Conservation (phyloP, 2,888 invertebrate species). For the Neocrepidodera transversa region DNA sequence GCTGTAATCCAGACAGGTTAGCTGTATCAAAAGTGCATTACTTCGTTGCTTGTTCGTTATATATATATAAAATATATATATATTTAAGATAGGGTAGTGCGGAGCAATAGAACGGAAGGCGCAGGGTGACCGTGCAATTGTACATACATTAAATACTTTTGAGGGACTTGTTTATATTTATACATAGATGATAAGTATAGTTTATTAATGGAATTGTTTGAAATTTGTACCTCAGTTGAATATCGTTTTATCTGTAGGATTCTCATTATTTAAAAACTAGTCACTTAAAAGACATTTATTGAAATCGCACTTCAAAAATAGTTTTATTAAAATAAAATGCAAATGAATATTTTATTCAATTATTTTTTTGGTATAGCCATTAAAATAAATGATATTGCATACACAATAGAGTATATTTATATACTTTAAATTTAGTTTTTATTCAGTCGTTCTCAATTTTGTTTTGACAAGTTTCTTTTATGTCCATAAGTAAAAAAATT, state of each 20-base stretch:
- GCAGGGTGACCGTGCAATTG: slow-evolving; percentile 61
- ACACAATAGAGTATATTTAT: too few relatives aligned
- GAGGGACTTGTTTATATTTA: slow-evolving; percentile 70
- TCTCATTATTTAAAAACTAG: too few relatives aligned
- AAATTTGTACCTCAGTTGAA: slow-evolving; percentile 35
- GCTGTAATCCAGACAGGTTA: slow-evolving; percentile 63
- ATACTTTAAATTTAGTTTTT: too few relatives aligned
- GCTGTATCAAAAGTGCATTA: slow-evolving; percentile 62
- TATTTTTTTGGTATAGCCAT: too few relatives aligned
- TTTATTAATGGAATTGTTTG: slow-evolving; percentile 59
- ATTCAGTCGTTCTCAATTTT: too few relatives aligned
- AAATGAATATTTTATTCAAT: too few relatives aligned
- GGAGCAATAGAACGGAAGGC: slow-evolving; percentile 51
- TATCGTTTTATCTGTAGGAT: slow-evolving; percentile 30
- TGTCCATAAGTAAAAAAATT: too few relatives aligned
- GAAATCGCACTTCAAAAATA: too few relatives aligned
- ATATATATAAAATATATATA: slow-evolving; percentile 10
- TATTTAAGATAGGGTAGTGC: slow-evolving; percentile 56
- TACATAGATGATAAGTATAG: slow-evolving; percentile 60
- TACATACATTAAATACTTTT: slow-evolving; percentile 52
- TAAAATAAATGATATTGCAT: too few relatives aligned
- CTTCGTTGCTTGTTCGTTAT: slow-evolving; percentile 59
- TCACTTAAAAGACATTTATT: too few relatives aligned
- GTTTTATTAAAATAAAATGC: too few relatives aligned
- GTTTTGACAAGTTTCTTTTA: too few relatives aligned